Evolutionary conservation across 2,113 vertebrate species (phyloP).

Genomic region (Otocyon megalotis): DNA sequence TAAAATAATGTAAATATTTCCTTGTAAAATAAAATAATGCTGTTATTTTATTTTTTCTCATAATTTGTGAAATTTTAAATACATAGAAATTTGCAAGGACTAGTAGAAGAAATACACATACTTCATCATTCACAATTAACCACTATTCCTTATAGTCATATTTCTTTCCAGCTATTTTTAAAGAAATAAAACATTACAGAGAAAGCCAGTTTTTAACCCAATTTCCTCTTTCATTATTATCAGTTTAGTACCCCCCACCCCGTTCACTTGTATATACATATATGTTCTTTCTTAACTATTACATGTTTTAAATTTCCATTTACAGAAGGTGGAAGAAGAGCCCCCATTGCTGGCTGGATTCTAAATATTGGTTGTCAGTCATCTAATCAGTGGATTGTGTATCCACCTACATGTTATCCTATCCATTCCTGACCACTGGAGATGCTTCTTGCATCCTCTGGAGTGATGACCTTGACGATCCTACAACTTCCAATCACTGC

Average conservation of each 20-base stretch:
- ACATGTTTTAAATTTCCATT: not conserved
- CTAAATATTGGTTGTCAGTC: not conserved
- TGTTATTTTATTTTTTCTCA: not conserved
- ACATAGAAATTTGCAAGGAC: not conserved
- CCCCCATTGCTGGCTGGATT: not conserved
- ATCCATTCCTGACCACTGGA: not conserved
- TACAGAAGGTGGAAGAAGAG: not conserved
- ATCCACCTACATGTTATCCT: too few relatives aligned
- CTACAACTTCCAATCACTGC: not conserved
- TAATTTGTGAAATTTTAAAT: conserved; percentile 16
- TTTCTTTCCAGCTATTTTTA: not conserved
- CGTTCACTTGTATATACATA: not conserved
- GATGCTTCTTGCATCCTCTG: not conserved
- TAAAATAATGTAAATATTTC: too few relatives aligned
- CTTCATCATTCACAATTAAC: not conserved
- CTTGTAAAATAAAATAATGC: too few relatives aligned
- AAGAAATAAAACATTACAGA: not conserved
- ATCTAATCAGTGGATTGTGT: not conserved
- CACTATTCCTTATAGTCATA: not conserved
- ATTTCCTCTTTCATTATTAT: not conserved
- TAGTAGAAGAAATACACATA: not conserved
- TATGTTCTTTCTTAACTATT: not conserved
- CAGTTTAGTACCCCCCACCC: not conserved
- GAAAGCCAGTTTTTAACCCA: not conserved
- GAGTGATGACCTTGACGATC: not conserved